phyloP scores from a whole-genome alignment of 2,797 vertebrate genomes.

The Syndactyla subalaris region DNA sequence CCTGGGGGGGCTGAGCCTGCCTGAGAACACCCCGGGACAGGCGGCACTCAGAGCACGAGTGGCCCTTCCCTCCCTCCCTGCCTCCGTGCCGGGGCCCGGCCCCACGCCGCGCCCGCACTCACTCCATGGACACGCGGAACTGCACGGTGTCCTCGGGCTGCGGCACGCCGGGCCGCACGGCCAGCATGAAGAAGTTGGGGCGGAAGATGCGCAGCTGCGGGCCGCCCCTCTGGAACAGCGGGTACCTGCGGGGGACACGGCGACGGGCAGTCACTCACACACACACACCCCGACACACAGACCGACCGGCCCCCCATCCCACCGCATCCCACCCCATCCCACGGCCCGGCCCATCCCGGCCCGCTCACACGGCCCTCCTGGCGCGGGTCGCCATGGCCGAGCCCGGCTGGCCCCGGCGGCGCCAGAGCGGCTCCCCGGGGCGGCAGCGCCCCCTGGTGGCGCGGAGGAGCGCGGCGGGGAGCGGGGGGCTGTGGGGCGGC shows the following conservation, averaged over 20 bases:
- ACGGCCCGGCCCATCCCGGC: not conserved
- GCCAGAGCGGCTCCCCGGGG: not conserved
- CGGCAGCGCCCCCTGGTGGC: not conserved
- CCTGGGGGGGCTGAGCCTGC: not conserved
- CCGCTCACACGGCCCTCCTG: not conserved
- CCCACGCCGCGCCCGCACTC: conserved; percentile 73
- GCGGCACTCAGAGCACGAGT: not conserved
- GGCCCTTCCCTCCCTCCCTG: not conserved
- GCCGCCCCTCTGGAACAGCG: conserved; percentile 90
- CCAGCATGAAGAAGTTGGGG: conserved; percentile 88
- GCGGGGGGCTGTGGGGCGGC: too few relatives aligned
- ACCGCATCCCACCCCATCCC: too few relatives aligned
- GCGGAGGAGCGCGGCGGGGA: not conserved
- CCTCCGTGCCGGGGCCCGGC: accelerated
- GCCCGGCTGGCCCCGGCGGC: not conserved
- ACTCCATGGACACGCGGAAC: conserved; percentile 95
- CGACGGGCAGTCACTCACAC: not conserved
- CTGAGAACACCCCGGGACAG: not conserved
- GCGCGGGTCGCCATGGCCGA: conserved; percentile 3
- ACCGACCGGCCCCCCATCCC: not conserved
- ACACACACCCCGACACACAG: accelerated
- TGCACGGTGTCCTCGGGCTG: conserved; percentile 91
- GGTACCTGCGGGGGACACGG: conserved; percentile 79
- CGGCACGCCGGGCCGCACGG: conserved; percentile 90
- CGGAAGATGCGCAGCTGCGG: conserved; percentile 94